Conservation (phyloP, 2,888 invertebrate genomes). For the Euplagia quadripunctaria region DNA sequence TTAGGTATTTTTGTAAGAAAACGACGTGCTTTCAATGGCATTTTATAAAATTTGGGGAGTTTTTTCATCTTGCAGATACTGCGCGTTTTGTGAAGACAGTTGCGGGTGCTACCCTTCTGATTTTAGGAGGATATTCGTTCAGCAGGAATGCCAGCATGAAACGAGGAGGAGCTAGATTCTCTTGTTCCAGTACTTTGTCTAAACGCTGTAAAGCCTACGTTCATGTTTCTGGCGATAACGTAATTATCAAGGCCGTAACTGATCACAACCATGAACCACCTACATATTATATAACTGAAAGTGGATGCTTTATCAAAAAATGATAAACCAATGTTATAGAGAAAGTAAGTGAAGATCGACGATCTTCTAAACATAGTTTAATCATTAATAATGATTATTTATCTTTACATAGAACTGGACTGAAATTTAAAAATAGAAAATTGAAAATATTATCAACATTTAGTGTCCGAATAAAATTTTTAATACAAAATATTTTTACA, state of each 20-base stretch:
- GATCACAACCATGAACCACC: constrained; percentile 60
- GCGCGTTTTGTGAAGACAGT: constrained; percentile 22
- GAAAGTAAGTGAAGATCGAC: neutral
- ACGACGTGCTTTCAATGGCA: neutral
- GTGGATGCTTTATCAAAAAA: constrained; percentile 51
- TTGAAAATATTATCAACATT: no score
- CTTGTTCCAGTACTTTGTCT: constrained; percentile 55
- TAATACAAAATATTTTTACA: no score
- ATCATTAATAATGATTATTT: no score
- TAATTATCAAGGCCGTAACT: constrained; percentile 46
- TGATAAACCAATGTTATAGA: neutral
- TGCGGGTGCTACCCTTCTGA: constrained; percentile 48
- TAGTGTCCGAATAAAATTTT: no score
- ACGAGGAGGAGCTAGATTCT: constrained; percentile 52
- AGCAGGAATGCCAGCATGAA: constrained; percentile 56
- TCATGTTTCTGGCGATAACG: constrained; percentile 50
- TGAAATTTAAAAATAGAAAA: no score
- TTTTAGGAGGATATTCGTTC: constrained; percentile 59
- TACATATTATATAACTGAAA: constrained; percentile 37
- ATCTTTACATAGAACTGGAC: no score
- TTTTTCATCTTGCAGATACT: constrained; percentile 19
- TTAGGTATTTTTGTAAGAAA: no score
- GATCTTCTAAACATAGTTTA: neutral
- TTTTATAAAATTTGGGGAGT: neutral
- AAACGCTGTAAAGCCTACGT: constrained; percentile 60